Base-by-base conservation (phyloP, 1,140 invertebrate species). In the Drosophila sp. region DNA sequence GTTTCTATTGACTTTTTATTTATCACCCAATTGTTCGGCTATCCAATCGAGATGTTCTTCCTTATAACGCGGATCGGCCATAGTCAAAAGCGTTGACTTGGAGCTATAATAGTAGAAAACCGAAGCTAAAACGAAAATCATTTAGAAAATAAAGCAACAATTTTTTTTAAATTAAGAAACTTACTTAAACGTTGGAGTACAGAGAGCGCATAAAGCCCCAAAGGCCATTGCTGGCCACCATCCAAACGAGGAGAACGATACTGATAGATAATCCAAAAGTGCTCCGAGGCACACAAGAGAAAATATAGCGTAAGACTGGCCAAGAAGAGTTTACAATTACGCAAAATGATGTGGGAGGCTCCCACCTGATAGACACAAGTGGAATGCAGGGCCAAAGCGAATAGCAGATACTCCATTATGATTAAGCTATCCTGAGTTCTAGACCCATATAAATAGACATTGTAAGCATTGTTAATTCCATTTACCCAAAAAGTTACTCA, bases 331-430 rank as follows among this genome's bases (percentile, higher is more conserved):
- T 76, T 95, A 93, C 78, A 96, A 93, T 84, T 93, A 85, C 67
- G 93, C 93, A 54, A 93, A 23, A 96, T 90, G 23, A 96, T 92
- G 91, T 95, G 94, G 66, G 96, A 94, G 60, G 95, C 92, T 50
- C 95, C 95, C 93, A 96, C 95, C 93, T 96, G 95, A 92, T 96
- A 96, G 71, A 95, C 93, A 82, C 95, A 96, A 5, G 95, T 96
- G 3, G 95, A 95, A 83, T 96, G 96, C 65, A 96, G 94, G 60
- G 94, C 94, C 65, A 95, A 93, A 17, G 96, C 89, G 60, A 96
- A 93, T 40, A 94, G 90, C 0, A 95, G 94, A 56, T 96, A 92
- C 4, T 95, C 93, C 32, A 95, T 91, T 40, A 96, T 94, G 2
- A 96, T 92, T 77, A 94, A 95, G 54, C 95, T 93, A 86, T 96